A percentile compares a stretch with the other conserved stretches of the same genome.
Conservation (phyloP, 2,113 vertebrate genomes). For the Physeter macrocephalus region DNA sequence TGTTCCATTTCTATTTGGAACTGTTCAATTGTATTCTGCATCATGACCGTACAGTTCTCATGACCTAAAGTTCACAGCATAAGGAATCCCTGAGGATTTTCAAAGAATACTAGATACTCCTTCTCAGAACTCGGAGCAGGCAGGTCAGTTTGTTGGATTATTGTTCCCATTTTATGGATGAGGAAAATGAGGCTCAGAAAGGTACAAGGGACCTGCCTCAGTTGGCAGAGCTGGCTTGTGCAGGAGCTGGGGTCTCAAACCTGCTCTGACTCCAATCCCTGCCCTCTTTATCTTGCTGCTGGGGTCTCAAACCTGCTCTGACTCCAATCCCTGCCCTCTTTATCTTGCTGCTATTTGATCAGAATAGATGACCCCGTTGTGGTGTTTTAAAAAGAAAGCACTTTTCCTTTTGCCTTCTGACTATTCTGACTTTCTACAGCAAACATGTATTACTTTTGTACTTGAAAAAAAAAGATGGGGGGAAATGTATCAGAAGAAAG, state of each 20-base stretch:
- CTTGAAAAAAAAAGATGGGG: neutral
- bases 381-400: neutral
- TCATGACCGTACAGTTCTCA: neutral
- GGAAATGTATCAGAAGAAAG: neutral
- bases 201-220: neutral
- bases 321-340: too few relatives aligned
- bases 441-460: neutral
- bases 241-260: too few relatives aligned
- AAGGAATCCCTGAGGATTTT: neutral
- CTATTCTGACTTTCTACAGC: neutral
- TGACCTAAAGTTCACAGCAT: neutral
- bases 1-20: too few relatives aligned
- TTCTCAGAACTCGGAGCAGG: neutral
- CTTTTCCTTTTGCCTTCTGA: neutral
- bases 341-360: neutral
- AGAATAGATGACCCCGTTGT: neutral
- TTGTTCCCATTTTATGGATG: neutral
- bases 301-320: too few relatives aligned
- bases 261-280: too few relatives aligned
- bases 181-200: neutral
- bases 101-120: fast-evolving
- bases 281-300: neutral
- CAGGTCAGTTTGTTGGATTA: neutral
- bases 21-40: neutral
- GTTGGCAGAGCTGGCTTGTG: fast-evolving